Conservation (phyloP, 2,797 vertebrate species). For the Triplophysa bombifrons region DNA sequence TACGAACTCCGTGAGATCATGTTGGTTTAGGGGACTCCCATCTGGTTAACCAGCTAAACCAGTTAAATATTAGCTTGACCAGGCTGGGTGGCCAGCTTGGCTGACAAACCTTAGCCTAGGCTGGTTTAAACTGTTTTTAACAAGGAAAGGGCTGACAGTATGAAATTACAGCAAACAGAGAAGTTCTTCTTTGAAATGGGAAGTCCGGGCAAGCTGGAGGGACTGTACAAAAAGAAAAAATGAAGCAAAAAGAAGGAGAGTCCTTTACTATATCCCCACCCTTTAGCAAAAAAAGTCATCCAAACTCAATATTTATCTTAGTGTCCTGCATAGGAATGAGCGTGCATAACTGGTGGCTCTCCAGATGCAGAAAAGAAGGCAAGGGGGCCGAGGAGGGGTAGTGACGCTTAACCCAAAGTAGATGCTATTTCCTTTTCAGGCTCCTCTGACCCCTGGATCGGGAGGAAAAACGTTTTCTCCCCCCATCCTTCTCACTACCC, state of each 20-base stretch:
- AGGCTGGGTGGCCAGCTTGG: not conserved
- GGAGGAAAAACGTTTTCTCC: conserved; percentile 54
- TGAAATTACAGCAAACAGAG: conserved; percentile 32
- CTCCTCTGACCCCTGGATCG: conserved; percentile 67
- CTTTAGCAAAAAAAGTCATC: conserved; percentile 31
- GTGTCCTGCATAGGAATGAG: conserved; percentile 49
- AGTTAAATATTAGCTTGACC: not conserved
- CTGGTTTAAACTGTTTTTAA: not conserved
- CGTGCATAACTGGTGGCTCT: conserved; percentile 64
- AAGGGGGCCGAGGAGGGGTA: conserved; percentile 34
- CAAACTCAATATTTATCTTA: conserved; percentile 58
- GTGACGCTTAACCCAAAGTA: conserved; percentile 52
- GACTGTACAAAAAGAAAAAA: not conserved
- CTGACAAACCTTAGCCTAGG: not conserved
- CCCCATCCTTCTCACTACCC: conserved; percentile 27
- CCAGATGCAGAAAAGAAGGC: conserved; percentile 46
- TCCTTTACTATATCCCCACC: conserved; percentile 8
- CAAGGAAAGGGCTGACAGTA: not conserved
- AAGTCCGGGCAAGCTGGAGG: conserved; percentile 14
- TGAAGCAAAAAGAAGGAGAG: conserved; percentile 21
- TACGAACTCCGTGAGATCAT: too few species aligned
- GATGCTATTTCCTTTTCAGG: conserved; percentile 73
- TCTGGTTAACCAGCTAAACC: not conserved
- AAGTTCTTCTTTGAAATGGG: conserved; percentile 48
- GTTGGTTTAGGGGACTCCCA: not conserved